phyloP scores from a whole-genome alignment of 2,888 invertebrate species.

The Silvanus unidentatus region DNA sequence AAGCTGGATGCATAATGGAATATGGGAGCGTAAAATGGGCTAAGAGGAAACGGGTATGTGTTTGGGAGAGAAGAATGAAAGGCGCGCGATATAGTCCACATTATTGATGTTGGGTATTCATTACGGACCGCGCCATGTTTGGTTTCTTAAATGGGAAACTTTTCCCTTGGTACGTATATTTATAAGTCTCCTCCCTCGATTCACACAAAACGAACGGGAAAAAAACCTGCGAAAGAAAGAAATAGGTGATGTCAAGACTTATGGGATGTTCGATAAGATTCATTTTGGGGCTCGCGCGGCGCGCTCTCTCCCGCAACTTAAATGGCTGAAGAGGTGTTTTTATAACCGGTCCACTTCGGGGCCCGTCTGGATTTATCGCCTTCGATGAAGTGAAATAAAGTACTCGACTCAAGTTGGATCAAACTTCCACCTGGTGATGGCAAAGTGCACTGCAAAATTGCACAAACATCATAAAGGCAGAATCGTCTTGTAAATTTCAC shows the following conservation, averaged over 20 bases:
- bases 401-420: constrained; percentile 39
- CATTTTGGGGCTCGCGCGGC: constrained; percentile 40
- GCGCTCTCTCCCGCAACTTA: constrained; percentile 28
- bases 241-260: constrained; percentile 51
- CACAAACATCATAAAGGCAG: constrained; percentile 10
- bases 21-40: too few species aligned
- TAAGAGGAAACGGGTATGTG: too few species aligned
- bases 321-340: constrained; percentile 45
- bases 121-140: constrained; percentile 36
- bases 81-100: constrained; percentile 28
- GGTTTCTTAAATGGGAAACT: constrained; percentile 47
- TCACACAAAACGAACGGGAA: constrained; percentile 38
- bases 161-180: constrained; percentile 47
- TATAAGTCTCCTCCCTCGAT: constrained; percentile 45
- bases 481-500: not conserved
- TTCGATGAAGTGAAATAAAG: constrained; percentile 34
- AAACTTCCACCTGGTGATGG: constrained; percentile 36
- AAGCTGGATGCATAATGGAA: too few species aligned
- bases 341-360: constrained; percentile 42
- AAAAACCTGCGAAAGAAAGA: constrained; percentile 41
- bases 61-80: constrained; percentile 34
- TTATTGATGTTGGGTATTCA: constrained; percentile 40
- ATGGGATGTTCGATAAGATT: constrained; percentile 51
- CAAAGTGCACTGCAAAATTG: constrained; percentile 35
- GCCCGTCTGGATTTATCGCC: constrained; percentile 20